A percentile compares a stretch with the other conserved stretches of the same genome.
Evolutionary conservation across 2,113 vertebrate species (phyloP).

Genomic region (Isichthys henryi): DNA sequence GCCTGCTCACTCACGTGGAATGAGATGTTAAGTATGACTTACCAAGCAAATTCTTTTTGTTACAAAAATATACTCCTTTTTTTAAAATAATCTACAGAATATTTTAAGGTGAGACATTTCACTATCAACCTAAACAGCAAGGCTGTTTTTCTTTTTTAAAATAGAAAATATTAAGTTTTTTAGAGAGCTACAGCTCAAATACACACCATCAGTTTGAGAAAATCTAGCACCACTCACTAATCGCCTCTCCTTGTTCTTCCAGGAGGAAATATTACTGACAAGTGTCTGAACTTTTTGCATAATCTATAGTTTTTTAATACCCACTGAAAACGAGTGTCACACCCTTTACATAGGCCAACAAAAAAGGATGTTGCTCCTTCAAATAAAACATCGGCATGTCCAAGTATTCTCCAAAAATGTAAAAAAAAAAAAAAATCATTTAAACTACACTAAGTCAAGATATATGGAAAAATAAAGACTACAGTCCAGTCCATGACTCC

Average conservation of each 20-base stretch:
- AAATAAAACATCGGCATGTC: slow-evolving; percentile 70
- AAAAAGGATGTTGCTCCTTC: slow-evolving; percentile 67
- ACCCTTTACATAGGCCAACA: slow-evolving; percentile 70
- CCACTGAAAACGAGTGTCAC: slow-evolving; percentile 59
- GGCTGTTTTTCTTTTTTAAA: slow-evolving; percentile 51
- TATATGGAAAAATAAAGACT: slow-evolving; percentile 54
- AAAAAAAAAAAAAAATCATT: slow-evolving; percentile 53
- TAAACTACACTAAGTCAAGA: slow-evolving; percentile 79
- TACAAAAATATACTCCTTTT: slow-evolving; percentile 72
- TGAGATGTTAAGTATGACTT: slow-evolving; percentile 61
- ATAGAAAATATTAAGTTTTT: slow-evolving; percentile 62
- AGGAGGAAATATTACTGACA: slow-evolving; percentile 38
- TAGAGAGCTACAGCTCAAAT: slow-evolving; percentile 44
- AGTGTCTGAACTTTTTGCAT: slow-evolving; percentile 66
- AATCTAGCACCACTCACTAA: slow-evolving; percentile 41
- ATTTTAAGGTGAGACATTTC: slow-evolving; percentile 65
- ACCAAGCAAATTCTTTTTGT: slow-evolving; percentile 61
- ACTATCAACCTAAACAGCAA: slow-evolving; percentile 62
- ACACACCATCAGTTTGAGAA: slow-evolving; percentile 43
- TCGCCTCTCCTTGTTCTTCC: not conserved
- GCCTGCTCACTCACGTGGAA: slow-evolving; percentile 45
- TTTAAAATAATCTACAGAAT: slow-evolving; percentile 73
- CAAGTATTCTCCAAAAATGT: slow-evolving; percentile 74
- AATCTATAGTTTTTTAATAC: slow-evolving; percentile 60
- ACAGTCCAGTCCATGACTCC: slow-evolving; percentile 61